phyloP scores from a whole-genome alignment of 2,113 vertebrate genomes.

The Charina bottae region DNA sequence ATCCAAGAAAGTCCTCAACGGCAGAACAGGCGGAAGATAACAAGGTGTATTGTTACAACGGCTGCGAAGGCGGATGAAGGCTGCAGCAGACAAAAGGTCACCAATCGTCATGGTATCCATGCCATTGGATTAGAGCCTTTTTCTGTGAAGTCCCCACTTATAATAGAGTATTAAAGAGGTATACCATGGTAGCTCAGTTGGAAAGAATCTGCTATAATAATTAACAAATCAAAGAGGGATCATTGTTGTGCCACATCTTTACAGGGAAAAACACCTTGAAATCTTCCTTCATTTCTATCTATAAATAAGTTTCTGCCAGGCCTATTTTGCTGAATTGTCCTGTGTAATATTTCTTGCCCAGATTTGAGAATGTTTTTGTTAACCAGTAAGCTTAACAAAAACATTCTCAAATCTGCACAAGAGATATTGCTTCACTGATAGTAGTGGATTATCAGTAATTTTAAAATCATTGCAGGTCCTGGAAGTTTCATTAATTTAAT shows the following conservation, averaged over 20 bases:
- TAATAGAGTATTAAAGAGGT: background rate
- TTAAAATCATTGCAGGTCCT: background rate
- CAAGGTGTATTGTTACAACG: too few species aligned
- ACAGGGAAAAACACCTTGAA: background rate
- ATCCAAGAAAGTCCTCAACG: too few species aligned
- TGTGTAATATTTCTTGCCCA: too few species aligned
- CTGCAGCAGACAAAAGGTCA: too few species aligned
- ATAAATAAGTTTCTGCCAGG: background rate
- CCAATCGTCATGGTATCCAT: too few species aligned
- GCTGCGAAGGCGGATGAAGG: too few species aligned
- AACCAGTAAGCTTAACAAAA: background rate
- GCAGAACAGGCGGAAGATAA: too few species aligned
- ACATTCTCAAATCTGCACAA: background rate
- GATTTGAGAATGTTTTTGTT: too few species aligned
- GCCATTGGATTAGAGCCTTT: too few species aligned
- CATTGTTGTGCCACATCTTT: background rate
- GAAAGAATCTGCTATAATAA: background rate
- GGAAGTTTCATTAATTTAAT: background rate
- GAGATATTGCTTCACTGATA: background rate
- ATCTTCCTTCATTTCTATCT: background rate
- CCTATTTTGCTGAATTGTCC: background rate
- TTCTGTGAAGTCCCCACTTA: background rate
- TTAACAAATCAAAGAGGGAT: background rate
- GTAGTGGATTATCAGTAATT: background rate
- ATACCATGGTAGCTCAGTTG: background rate